phyloP scores from a whole-genome alignment of 2,888 invertebrate species.

The Germaria angustata region DNA sequence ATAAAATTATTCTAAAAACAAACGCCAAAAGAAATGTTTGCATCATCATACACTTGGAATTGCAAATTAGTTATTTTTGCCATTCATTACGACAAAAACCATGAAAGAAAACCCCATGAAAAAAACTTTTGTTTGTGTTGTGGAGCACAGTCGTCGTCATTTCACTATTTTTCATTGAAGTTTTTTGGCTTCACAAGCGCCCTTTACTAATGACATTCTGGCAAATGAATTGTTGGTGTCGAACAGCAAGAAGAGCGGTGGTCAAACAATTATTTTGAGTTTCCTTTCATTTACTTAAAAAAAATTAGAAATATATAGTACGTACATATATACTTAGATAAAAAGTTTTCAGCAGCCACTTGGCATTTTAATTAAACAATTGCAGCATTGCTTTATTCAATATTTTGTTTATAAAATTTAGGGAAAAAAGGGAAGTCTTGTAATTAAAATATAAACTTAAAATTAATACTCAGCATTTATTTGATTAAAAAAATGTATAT shows the following conservation, averaged over 20 bases:
- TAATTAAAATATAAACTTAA: too few species aligned
- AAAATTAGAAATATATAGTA: neutral
- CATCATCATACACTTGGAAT: slow-evolving; percentile 59
- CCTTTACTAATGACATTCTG: slow-evolving; percentile 52
- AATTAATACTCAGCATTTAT: too few species aligned
- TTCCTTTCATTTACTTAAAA: slow-evolving; percentile 4
- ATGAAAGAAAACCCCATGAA: neutral
- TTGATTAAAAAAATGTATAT: too few species aligned
- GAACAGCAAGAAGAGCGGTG: neutral
- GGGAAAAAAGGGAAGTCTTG: neutral
- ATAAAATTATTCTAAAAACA: neutral
- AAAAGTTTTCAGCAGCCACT: neutral
- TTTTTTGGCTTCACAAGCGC: slow-evolving; percentile 16
- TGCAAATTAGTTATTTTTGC: slow-evolving; percentile 56
- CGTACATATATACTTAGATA: neutral
- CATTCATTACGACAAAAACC: slow-evolving; percentile 17
- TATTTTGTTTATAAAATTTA: neutral
- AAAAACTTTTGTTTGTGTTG: slow-evolving; percentile 18
- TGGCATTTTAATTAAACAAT: slow-evolving; percentile 26
- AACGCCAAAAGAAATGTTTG: slow-evolving; percentile 17
- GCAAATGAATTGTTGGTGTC: slow-evolving; percentile 23
- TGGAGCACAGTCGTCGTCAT: slow-evolving; percentile 17
- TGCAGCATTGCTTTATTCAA: neutral
- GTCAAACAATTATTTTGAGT: slow-evolving; percentile 12
- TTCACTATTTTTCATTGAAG: neutral